Conservation (phyloP, 35 echinoderm and acorn worm genomes). For the Ophiothrix spiculata region DNA sequence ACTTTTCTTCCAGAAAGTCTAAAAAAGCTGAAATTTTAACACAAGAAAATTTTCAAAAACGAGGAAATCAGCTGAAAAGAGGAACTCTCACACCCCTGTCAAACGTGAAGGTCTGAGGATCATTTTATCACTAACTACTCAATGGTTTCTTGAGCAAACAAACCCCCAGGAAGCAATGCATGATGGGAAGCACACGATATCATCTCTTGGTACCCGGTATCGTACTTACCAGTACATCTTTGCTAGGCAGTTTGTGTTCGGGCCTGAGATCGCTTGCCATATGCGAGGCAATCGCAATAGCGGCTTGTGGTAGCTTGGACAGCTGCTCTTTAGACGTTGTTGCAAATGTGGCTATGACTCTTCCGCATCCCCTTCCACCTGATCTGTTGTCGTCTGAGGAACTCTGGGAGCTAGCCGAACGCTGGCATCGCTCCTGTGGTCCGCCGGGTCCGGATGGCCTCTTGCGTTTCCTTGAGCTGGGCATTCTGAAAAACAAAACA, state of each 20-base stretch:
- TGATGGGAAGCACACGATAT: too few relatives aligned
- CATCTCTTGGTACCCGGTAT: too few relatives aligned
- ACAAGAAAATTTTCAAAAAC: too few relatives aligned
- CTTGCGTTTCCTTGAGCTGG: background rate
- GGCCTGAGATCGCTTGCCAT: slow-evolving; percentile 56
- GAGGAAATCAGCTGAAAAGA: too few relatives aligned
- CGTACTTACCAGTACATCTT: slow-evolving; percentile 49
- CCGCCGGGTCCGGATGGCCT: background rate
- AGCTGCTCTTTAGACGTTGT: slow-evolving; percentile 4
- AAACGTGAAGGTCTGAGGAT: too few relatives aligned
- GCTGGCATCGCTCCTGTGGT: background rate
- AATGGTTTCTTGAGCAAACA: too few relatives aligned
- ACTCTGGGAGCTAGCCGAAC: slow-evolving; percentile 70
- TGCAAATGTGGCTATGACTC: slow-evolving; percentile 19
- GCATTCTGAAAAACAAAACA: background rate
- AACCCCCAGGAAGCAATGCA: too few relatives aligned
- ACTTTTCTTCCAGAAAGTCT: too few relatives aligned
- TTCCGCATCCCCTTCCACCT: slow-evolving; percentile 1
- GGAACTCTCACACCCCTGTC: too few relatives aligned
- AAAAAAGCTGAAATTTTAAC: too few relatives aligned
- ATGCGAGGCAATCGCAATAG: slow-evolving; percentile 52
- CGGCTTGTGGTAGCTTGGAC: slow-evolving; percentile 10
- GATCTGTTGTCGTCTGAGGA: slow-evolving; percentile 37
- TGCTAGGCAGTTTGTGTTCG: slow-evolving; percentile 64
- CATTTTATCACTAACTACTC: too few relatives aligned